Conservation (phyloP, 23 tunicate species). For the Ciona savignyi region DNA sequence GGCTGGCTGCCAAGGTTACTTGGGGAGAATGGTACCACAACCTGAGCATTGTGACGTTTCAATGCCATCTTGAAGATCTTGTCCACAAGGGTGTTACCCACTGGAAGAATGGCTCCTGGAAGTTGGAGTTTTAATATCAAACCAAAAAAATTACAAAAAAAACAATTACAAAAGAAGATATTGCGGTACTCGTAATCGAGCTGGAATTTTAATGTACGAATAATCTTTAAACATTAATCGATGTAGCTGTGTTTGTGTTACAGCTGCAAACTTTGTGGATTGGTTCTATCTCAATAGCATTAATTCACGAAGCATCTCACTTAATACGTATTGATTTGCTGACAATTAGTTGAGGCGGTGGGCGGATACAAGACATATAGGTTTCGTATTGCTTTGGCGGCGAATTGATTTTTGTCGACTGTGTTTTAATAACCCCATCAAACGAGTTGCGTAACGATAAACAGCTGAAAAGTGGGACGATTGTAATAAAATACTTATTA, state of each 20-base stretch:
- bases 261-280: no score
- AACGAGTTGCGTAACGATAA: background rate
- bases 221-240: no score
- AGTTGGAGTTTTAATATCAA: background rate
- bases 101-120: slow-evolving; percentile 17
- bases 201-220: no score
- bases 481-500: no score
- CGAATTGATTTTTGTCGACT: background rate
- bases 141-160: no score
- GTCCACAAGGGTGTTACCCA: background rate
- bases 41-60: slow-evolving; percentile 9
- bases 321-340: background rate
- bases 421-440: background rate
- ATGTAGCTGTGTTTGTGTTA: no score
- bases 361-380: background rate
- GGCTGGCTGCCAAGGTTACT: slow-evolving; percentile 9
- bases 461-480: background rate
- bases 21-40: background rate
- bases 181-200: no score
- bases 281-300: background rate
- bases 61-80: slow-evolving; percentile 12
- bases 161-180: no score
- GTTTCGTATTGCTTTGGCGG: background rate
- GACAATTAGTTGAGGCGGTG: background rate
- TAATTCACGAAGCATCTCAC: background rate